Conservation (phyloP, 1,140 invertebrate species). For the Whitmania pigra region DNA sequence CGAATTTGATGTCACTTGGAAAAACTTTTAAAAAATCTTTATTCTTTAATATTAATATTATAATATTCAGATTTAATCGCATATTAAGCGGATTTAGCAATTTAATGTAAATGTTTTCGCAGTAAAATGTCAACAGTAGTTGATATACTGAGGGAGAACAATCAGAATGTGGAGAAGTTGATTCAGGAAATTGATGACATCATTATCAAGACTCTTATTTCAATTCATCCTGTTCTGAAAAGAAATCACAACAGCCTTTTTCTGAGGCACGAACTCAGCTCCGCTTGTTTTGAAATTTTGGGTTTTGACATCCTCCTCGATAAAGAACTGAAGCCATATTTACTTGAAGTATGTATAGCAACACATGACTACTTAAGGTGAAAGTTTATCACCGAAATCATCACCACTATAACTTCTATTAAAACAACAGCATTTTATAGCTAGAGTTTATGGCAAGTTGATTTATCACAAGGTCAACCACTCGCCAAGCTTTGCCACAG, state of each 20-base stretch:
- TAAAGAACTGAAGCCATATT: conserved; percentile 65
- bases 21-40: too few relatives aligned
- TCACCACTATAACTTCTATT: background rate
- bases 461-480: conserved; percentile 56
- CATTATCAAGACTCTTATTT: conserved; percentile 74
- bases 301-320: conserved; percentile 77
- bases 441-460: background rate
- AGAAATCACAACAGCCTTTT: conserved; percentile 78
- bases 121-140: conserved; percentile 69
- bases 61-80: background rate
- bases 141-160: conserved; percentile 55
- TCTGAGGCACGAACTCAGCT: conserved; percentile 64
- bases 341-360: conserved; percentile 65
- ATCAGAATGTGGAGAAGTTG: conserved; percentile 58
- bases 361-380: too few relatives aligned
- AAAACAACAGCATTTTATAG: background rate
- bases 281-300: conserved; percentile 76
- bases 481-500: conserved; percentile 77
- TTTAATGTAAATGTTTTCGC: conserved; percentile 27
- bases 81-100: background rate
- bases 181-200: conserved; percentile 72
- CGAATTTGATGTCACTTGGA: background rate
- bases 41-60: too few relatives aligned
- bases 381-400: too few relatives aligned
- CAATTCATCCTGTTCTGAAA: conserved; percentile 67